Base-by-base conservation (phyloP, 1,140 invertebrate genomes). In the Orussus abietinus region DNA sequence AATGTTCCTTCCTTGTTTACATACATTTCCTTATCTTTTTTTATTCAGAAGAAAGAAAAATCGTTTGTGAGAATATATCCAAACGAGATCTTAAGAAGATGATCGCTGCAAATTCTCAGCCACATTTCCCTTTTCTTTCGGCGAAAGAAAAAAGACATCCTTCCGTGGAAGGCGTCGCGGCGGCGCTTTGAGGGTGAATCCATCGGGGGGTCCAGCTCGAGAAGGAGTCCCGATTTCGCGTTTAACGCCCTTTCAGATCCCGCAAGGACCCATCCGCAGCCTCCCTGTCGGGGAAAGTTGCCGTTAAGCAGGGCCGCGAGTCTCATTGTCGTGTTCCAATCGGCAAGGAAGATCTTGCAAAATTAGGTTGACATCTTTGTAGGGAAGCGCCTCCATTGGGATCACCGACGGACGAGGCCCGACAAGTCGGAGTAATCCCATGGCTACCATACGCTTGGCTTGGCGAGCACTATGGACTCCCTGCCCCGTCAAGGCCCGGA, bases 281-380 rank as follows among this genome's bases (percentile, higher is more conserved):
- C n/a, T n/a, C n/a, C n/a, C n/a, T n/a, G n/a, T n/a, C n/a, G 22
- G n/a, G 22, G 6, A 25, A 25, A 25, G 22, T 25, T 25, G 22
- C 22, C 22, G 22, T 25, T 25, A 25, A 25, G 22, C 22, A 25
- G 22, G 22, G 22, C 22, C 22, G n/a, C 6, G 22, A n/a, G n/a
- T n/a, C n/a, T n/a, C n/a, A n/a, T n/a, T n/a, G n/a, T n/a, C n/a
- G n/a, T n/a, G n/a, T n/a, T n/a, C 33, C 32, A 45, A 51, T 51
- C 49, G 38, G 7, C 11, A 26, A 21, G 35, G 42, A 37, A 42
- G 44, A 46, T 50, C 43, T 42, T 46, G 53, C 52, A 49, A 61
- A 58, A 58, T 54, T 52, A 59, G 47, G 52, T 62, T 62, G 59
- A 62, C 57, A 59, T 59, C 53, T 55, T 52, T 39, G 38, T 55